Conservation (phyloP, 1,140 invertebrate species). For the Diplogasteroides magnus region DNA sequence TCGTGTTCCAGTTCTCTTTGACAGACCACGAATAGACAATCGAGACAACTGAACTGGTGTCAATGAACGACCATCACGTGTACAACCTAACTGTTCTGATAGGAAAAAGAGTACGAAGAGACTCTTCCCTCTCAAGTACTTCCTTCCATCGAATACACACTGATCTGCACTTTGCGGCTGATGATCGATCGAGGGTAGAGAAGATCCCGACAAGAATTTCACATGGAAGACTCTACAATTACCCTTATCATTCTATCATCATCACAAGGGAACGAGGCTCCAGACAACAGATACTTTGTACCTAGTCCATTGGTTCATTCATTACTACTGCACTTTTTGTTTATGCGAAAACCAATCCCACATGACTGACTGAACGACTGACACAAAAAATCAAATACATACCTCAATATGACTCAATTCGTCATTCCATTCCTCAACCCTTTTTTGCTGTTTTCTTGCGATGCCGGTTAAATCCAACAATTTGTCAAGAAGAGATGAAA, state of each 20-base stretch:
- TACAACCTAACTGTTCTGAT: too few species aligned
- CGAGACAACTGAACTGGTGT: not conserved
- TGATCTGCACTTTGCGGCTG: not conserved
- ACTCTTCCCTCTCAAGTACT: not conserved
- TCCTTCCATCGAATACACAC: not conserved
- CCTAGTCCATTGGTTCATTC: too few species aligned
- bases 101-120: too few species aligned
- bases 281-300: too few species aligned
- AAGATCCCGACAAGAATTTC: not conserved
- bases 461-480: not conserved
- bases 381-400: too few species aligned
- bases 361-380: not conserved
- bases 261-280: not conserved
- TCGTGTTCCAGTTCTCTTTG: too few species aligned
- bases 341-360: too few species aligned
- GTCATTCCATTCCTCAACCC: too few species aligned
- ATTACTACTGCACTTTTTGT: too few species aligned
- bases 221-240: not conserved
- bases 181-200: not conserved
- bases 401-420: too few species aligned
- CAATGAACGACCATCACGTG: too few species aligned
- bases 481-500: not conserved
- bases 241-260: too few species aligned
- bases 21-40: not conserved
- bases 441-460: not conserved